These are phyloP conservation scores for Drosophila ogumai DNA, from an alignment of 1,140 invertebrate species.

Conservation along the genomic window DNA sequence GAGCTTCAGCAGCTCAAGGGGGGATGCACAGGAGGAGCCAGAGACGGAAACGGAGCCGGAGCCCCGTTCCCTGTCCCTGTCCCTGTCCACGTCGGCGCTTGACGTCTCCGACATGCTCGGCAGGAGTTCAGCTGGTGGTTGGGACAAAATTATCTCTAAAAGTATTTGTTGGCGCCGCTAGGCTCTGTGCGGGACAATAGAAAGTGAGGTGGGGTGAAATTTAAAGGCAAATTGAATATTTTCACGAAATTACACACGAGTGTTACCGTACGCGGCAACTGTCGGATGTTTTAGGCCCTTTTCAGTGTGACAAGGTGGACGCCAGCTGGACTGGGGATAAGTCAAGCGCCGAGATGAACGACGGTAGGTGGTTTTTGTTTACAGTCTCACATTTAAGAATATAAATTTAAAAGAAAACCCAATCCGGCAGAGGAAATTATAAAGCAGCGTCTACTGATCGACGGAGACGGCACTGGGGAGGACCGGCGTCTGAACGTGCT, in stretches of 20 bases:
- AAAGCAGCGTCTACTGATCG: slow-evolving; percentile 93
- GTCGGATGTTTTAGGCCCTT: neutral
- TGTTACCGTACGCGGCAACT: slow-evolving; percentile 15
- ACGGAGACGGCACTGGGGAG: slow-evolving; percentile 98
- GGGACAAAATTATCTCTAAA: neutral
- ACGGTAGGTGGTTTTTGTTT: slow-evolving; percentile 52
- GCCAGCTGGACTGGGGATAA: slow-evolving; percentile 4
- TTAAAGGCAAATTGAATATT: slow-evolving; percentile 16
- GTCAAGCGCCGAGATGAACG: slow-evolving; percentile 55
- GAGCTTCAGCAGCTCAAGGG: slow-evolving; percentile 8
- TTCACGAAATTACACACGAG: slow-evolving; percentile 26
- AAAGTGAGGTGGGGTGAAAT: neutral
- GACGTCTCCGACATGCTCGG: slow-evolving; percentile 58
- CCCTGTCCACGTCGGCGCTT: slow-evolving; percentile 37
- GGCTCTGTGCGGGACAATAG: neutral
- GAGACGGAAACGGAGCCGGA: slow-evolving; percentile 1
- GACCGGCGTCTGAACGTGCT: slow-evolving; percentile 94
- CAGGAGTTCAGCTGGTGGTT: neutral
- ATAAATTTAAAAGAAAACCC: neutral
- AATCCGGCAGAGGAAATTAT: slow-evolving; percentile 93
- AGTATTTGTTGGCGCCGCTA: neutral
- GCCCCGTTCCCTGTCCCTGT: slow-evolving; percentile 44
- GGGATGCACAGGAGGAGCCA: slow-evolving; percentile 13
- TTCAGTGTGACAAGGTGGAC: slow-evolving; percentile 1
- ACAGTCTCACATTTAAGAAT: neutral